Conservation (phyloP, 2,797 vertebrate genomes). For the Acomys russatus region DNA sequence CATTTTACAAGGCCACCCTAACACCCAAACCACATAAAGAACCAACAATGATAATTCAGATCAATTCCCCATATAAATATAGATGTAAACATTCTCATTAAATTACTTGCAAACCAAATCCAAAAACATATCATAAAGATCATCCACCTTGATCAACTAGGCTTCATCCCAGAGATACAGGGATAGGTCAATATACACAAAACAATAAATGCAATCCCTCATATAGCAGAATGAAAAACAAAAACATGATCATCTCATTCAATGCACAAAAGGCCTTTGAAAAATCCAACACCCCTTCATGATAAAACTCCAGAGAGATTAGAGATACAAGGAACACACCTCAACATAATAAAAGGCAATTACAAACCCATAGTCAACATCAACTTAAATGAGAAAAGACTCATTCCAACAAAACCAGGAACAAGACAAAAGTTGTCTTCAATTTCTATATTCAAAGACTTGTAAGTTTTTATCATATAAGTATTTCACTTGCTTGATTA, state of each 20-base stretch:
- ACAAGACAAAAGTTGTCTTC: neutral
- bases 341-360: neutral
- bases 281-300: neutral
- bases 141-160: neutral
- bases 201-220: neutral
- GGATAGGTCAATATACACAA: neutral
- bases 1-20: neutral
- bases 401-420: neutral
- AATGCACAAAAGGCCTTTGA: neutral
- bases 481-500: too few species aligned
- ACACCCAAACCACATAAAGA: neutral
- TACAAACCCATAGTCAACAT: neutral
- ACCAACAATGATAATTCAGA: neutral
- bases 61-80: neutral
- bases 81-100: neutral
- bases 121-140: neutral
- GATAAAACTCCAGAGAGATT: neutral
- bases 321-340: neutral
- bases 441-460: too few species aligned
- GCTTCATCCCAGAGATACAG: neutral
- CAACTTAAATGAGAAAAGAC: neutral
- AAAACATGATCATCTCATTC: neutral
- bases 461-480: too few species aligned
- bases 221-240: neutral
- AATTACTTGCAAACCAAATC: neutral